Percentiles rank a stretch among this genome's conserved stretches.
These are phyloP conservation scores for Dryomyza anilis DNA, from an alignment of 2,888 invertebrate species.

Conservation along the genomic window DNA sequence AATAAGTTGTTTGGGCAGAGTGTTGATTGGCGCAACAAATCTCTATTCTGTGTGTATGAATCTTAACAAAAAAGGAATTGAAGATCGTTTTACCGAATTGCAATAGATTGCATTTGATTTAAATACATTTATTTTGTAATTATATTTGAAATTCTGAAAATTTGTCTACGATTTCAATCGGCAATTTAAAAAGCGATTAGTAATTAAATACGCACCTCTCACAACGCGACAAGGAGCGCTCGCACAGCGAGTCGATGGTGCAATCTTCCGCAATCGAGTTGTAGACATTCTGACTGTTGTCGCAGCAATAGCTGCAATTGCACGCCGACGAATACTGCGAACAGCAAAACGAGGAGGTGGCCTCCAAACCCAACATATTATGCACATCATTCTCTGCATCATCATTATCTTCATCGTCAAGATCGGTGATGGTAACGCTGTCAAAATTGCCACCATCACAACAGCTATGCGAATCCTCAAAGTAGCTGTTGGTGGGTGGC, in stretches of 20 bases:
- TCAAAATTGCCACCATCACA: constrained; percentile 41
- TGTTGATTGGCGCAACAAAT: too few relatives aligned
- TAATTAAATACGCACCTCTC: constrained; percentile 51
- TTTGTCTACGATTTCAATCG: too few relatives aligned
- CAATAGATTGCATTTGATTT: too few relatives aligned
- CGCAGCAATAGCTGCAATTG: constrained; percentile 68
- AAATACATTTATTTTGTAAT: too few relatives aligned
- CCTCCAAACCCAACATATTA: too few relatives aligned
- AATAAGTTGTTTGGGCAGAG: too few relatives aligned
- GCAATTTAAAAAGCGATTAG: background rate
- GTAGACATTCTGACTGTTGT: constrained; percentile 59
- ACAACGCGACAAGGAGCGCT: constrained; percentile 44
- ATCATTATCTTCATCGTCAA: constrained; percentile 40
- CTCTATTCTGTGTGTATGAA: too few relatives aligned
- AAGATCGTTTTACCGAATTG: too few relatives aligned
- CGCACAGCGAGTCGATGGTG: constrained; percentile 50
- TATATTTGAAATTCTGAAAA: too few relatives aligned
- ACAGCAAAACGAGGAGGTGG: constrained; percentile 62
- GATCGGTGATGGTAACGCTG: constrained; percentile 51
- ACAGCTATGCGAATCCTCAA: constrained; percentile 37
- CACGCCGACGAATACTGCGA: constrained; percentile 68
- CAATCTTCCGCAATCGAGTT: constrained; percentile 53
- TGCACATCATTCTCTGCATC: background rate
- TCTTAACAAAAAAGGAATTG: too few relatives aligned
- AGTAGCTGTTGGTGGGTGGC: constrained; percentile 37